Evolutionary conservation across 2,113 vertebrate species (phyloP).

Genomic region (Ictalurus furcatus): DNA sequence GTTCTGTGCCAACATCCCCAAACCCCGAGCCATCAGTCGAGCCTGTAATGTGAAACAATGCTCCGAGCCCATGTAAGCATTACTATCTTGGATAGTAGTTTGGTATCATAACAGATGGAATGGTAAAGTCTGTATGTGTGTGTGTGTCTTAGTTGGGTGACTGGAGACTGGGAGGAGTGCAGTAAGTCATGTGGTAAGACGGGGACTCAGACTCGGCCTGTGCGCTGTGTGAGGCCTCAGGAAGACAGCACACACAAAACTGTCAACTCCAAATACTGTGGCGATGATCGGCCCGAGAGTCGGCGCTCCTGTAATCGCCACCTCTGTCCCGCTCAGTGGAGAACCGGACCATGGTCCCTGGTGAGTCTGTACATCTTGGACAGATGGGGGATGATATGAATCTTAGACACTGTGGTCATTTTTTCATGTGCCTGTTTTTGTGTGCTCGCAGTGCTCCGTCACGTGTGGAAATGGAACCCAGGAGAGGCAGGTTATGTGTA

Average conservation of each 20-base stretch:
- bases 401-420: background rate
- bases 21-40: conserved; percentile 88
- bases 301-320: conserved; percentile 83
- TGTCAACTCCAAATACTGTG: conserved; percentile 87
- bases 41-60: conserved; percentile 87
- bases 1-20: conserved; percentile 81
- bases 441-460: conserved; percentile 82
- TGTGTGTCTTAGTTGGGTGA: conserved; percentile 81
- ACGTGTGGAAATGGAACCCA: conserved; percentile 90
- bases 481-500: conserved; percentile 87
- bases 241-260: conserved; percentile 79
- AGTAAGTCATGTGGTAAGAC: conserved; percentile 87
- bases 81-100: background rate
- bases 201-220: conserved; percentile 81
- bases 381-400: background rate
- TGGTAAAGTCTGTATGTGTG: background rate
- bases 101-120: background rate
- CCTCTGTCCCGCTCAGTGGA: conserved; percentile 86
- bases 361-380: conserved; percentile 53
- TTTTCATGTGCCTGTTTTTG: background rate
- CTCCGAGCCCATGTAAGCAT: conserved; percentile 82
- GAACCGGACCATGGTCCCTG: conserved; percentile 86
- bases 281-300: conserved; percentile 78
- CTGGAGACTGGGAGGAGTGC: conserved; percentile 88
- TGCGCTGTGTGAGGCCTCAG: conserved; percentile 82